A percentile compares a stretch with the other conserved stretches of the same genome.
These are phyloP conservation scores for Euplexia lucipara DNA, from an alignment of 2,888 invertebrate genomes.

Conservation along the genomic window DNA sequence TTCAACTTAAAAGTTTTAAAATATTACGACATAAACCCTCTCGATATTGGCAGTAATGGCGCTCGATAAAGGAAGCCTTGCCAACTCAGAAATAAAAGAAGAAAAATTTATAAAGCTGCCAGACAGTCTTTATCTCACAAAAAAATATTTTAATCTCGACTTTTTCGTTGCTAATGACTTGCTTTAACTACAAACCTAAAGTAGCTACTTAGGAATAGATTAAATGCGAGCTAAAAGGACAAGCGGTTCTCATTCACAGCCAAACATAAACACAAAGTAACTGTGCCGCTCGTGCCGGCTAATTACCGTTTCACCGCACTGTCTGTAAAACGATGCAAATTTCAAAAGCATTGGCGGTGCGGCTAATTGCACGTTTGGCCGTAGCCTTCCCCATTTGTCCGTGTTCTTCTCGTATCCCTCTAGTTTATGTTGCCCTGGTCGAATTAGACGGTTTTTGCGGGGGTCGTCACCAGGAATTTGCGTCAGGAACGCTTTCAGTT, in stretches of 20 bases:
- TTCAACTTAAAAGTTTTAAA: slow-evolving; percentile 62
- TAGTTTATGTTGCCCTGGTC: slow-evolving; percentile 79
- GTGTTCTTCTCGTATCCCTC: slow-evolving; percentile 70
- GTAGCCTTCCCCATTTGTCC: slow-evolving; percentile 71
- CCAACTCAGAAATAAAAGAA: slow-evolving; percentile 59
- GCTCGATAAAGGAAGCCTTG: slow-evolving; percentile 60
- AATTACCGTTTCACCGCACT: slow-evolving; percentile 77
- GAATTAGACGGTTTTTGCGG: slow-evolving; percentile 72
- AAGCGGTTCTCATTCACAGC: slow-evolving; percentile 71
- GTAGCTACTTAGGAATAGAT: slow-evolving; percentile 32
- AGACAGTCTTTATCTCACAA: slow-evolving; percentile 33
- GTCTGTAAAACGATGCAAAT: slow-evolving; percentile 78
- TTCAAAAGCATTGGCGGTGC: slow-evolving; percentile 78
- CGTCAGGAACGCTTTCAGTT: slow-evolving; percentile 36
- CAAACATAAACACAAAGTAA: slow-evolving; percentile 81
- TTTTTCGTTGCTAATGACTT: slow-evolving; percentile 54
- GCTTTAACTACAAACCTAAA: slow-evolving; percentile 38
- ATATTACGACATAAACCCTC: slow-evolving; percentile 66
- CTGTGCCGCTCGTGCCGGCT: slow-evolving; percentile 72
- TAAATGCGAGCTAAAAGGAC: slow-evolving; percentile 61
- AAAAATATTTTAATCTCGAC: slow-evolving; percentile 51
- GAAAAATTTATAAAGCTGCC: slow-evolving; percentile 39
- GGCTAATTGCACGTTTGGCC: slow-evolving; percentile 79
- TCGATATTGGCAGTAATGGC: slow-evolving; percentile 65
- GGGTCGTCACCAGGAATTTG: slow-evolving; percentile 67